phyloP scores from a whole-genome alignment of 2,888 invertebrate genomes.

The Lepeophtheirus nordmannii region DNA sequence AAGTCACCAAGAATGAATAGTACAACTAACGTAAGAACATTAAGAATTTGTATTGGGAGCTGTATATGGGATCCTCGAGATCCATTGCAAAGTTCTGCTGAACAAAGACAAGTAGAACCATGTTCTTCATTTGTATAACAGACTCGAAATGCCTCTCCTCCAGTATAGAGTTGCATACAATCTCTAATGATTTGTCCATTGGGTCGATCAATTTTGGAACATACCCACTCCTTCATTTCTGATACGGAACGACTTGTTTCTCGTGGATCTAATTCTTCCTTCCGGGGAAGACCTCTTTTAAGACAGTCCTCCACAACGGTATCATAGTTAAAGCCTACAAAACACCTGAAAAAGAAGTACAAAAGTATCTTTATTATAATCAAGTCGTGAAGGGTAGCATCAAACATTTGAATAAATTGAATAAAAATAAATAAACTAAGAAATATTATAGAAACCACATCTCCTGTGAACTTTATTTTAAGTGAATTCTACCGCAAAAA shows the following conservation, averaged over 20 bases:
- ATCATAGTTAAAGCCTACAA: slow-evolving; percentile 12
- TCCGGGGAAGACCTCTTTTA: not conserved
- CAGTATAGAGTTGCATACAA: slow-evolving; percentile 12
- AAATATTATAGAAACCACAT: too few species aligned
- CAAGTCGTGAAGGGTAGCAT: too few species aligned
- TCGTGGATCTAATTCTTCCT: not conserved
- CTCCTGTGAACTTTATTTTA: not conserved
- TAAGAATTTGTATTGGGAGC: not conserved
- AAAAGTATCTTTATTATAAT: too few species aligned
- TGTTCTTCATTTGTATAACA: slow-evolving; percentile 3
- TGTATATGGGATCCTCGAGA: not conserved
- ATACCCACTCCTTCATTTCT: slow-evolving; percentile 20
- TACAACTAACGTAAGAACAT: not conserved
- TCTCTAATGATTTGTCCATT: not conserved
- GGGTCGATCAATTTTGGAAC: slow-evolving; percentile 12
- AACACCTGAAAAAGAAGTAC: slow-evolving; percentile 1
- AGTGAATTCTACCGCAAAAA: not conserved
- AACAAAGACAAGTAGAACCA: slow-evolving; percentile 8
- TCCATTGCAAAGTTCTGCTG: slow-evolving; percentile 15
- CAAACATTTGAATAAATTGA: too few species aligned
- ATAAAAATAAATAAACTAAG: too few species aligned
- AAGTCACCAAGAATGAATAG: not conserved
- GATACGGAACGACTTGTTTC: slow-evolving; percentile 13
- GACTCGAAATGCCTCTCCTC: slow-evolving; percentile 10
- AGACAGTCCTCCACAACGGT: slow-evolving; percentile 14